Evolutionary conservation across 1,140 invertebrate species (phyloP), one percentile per base, ranked within the genome.

Genomic region (Drosophila sturtevanti): DNA sequence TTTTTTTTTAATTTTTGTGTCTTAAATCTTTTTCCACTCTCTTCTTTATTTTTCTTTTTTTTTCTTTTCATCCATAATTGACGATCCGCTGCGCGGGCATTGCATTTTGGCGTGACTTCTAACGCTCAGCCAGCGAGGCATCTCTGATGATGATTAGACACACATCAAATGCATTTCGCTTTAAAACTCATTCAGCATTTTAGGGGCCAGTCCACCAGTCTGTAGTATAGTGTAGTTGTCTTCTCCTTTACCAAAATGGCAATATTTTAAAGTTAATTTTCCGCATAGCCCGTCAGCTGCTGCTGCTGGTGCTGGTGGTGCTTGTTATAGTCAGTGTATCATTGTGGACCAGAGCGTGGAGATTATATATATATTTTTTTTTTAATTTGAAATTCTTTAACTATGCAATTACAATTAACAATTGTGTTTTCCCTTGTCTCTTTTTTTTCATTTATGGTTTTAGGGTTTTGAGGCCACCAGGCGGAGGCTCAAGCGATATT

Each of bases 391-490:
- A 31, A 31, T 31, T 68, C 59, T 72, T 48, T 48, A 48, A 66
- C 72, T 67, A 63, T 74, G 72, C 63, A 71, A 74, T 74, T 74
- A 74, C 55, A 74, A 67, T 74, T 71, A 70, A 68, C 14, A 55
- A 63, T 44, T 67, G 38, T 18, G 16, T 18, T 48, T 48, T 21
- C 18, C 18, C 41, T 48, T 18, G 16, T 48, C 18, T 48, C 41
- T 21, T 14, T 7, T 1, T 12, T 35, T 77, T 27, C 61, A 11
- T 44, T 22, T 61, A 38, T 61, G 18, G 58, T 54, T 76, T 73
- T 72, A 94, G 94, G 87, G 93, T 94, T 35, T 79, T 94, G 61
- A 93, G 93, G 82, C 93, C 94, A 48, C 94, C 94, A 64, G 94
- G 94, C 66, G 94, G 94, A 75, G 93, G 92, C 52, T 92, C 92